Conservation (phyloP, 1,140 invertebrate genomes). For the Zophobas morio region DNA sequence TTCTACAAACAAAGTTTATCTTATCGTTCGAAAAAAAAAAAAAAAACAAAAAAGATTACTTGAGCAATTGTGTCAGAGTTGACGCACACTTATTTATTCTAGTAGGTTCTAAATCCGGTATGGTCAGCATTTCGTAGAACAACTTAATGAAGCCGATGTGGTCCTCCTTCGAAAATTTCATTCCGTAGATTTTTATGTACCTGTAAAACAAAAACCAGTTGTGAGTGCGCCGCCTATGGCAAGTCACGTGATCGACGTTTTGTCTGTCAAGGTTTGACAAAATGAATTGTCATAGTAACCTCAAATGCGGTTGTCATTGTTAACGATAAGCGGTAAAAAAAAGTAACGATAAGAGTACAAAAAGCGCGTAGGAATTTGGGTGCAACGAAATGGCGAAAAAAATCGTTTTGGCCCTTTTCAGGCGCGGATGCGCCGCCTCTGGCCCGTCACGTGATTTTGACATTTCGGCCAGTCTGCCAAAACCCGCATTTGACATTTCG, state of each 20-base stretch:
- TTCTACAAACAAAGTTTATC: slow-evolving; percentile 72
- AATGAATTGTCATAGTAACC: too few species aligned
- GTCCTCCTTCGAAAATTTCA: slow-evolving; percentile 92
- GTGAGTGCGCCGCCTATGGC: not conserved
- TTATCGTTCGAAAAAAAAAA: slow-evolving; percentile 49
- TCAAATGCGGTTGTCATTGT: too few species aligned
- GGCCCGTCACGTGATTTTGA: slow-evolving; percentile 19
- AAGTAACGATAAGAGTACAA: too few species aligned
- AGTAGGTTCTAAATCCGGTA: slow-evolving; percentile 83
- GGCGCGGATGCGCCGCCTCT: not conserved
- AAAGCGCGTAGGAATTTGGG: too few species aligned
- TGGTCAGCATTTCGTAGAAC: slow-evolving; percentile 83
- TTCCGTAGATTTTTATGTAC: slow-evolving; percentile 87
- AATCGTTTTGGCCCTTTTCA: too few species aligned
- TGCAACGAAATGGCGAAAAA: too few species aligned
- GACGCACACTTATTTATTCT: slow-evolving; percentile 80
- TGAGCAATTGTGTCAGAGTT: slow-evolving; percentile 71
- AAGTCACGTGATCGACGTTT: slow-evolving; percentile 22
- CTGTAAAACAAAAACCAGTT: slow-evolving; percentile 68
- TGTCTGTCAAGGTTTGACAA: slow-evolving; percentile 7
- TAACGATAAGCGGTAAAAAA: too few species aligned
- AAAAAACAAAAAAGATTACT: slow-evolving; percentile 67
- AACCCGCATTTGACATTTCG: slow-evolving; percentile 2
- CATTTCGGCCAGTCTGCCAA: slow-evolving; percentile 26
- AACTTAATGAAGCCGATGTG: slow-evolving; percentile 91